Conservation (phyloP, 2,113 vertebrate genomes). For the Sialia sialis region DNA sequence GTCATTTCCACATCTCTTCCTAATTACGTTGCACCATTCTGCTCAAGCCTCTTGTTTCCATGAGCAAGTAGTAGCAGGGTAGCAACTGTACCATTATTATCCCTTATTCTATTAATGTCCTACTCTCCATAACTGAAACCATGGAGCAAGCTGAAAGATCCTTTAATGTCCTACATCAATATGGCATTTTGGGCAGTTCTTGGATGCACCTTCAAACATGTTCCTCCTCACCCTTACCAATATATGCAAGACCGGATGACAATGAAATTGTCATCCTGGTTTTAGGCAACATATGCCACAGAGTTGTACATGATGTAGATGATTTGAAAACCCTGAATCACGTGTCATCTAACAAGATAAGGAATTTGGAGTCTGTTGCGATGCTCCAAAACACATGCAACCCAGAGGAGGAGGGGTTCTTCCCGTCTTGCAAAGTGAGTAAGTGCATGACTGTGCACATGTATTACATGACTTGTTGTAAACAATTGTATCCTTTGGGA, state of each 20-base stretch:
- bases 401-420: not conserved
- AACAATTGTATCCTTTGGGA: not conserved
- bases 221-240: not conserved
- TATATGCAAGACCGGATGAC: not conserved
- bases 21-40: not conserved
- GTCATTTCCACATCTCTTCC: not conserved
- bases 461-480: not conserved
- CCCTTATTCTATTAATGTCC: not conserved
- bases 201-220: not conserved
- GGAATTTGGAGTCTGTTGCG: rapidly evolving
- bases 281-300: not conserved
- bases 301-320: not conserved
- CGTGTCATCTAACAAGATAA: not conserved
- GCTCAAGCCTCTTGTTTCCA: not conserved
- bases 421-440: not conserved
- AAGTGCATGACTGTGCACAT: not conserved
- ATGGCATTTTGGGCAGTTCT: not conserved
- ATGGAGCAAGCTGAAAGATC: not conserved
- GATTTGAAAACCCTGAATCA: not conserved
- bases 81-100: not conserved
- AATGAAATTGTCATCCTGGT: not conserved
- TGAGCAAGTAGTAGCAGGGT: not conserved
- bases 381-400: not conserved
- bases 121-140: not conserved
- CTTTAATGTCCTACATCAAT: not conserved